These are phyloP conservation scores for Crocuta crocuta DNA, from an alignment of 2,113 vertebrate species.

Conservation along the genomic window DNA sequence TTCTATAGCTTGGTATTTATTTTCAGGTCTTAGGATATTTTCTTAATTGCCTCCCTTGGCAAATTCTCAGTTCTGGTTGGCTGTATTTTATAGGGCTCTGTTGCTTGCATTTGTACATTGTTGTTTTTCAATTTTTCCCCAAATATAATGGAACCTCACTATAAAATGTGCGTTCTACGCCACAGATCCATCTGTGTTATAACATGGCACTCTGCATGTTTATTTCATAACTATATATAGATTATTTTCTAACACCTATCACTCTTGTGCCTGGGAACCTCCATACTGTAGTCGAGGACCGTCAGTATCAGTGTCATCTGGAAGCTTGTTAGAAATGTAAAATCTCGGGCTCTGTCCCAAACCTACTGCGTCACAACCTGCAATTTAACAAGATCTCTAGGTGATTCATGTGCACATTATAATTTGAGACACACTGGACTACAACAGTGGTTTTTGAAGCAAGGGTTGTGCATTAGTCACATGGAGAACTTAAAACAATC, in stretches of 20 bases:
- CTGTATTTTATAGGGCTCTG: background rate
- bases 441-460: background rate
- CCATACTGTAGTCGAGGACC: background rate
- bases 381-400: background rate
- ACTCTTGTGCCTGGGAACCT: background rate
- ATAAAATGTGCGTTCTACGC: background rate
- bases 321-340: background rate
- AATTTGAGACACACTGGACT: background rate
- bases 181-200: background rate
- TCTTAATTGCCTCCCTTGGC: slow-evolving; percentile 42
- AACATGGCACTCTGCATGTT: background rate
- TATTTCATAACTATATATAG: background rate
- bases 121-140: background rate
- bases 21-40: slow-evolving; percentile 32
- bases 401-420: background rate
- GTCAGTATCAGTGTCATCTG: background rate
- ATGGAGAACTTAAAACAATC: background rate
- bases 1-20: slow-evolving; percentile 10
- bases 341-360: background rate
- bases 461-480: background rate
- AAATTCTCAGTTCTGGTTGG: background rate
- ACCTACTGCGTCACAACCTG: background rate
- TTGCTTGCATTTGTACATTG: background rate
- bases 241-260: background rate
- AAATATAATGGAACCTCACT: slow-evolving; percentile 2